Conservation (phyloP, 2,113 vertebrate genomes). For the Cyprinus carpio region DNA sequence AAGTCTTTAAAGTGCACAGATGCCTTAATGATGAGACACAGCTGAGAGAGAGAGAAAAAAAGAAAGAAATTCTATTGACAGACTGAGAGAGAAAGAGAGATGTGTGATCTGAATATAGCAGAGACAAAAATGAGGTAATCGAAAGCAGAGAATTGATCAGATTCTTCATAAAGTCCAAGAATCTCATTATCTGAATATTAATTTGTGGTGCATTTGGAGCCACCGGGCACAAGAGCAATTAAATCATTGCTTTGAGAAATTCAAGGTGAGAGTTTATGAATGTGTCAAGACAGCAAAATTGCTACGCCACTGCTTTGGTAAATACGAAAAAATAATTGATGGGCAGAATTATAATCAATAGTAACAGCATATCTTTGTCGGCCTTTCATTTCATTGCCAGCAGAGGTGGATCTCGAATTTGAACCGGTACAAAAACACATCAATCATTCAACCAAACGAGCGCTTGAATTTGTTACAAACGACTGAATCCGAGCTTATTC, state of each 20-base stretch:
- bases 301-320: neutral
- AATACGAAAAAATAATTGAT: neutral
- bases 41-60: neutral
- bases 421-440: neutral
- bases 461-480: neutral
- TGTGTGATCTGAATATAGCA: conserved; percentile 46
- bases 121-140: conserved; percentile 45
- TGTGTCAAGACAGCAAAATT: conserved; percentile 22
- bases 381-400: neutral
- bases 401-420: neutral
- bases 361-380: neutral
- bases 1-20: neutral
- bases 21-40: neutral
- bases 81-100: conserved; percentile 13
- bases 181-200: conserved; percentile 55
- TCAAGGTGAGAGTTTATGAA: conserved; percentile 16
- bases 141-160: conserved; percentile 46
- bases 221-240: neutral
- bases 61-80: neutral
- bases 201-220: conserved; percentile 29
- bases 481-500: neutral
- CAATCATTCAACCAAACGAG: neutral
- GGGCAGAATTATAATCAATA: conserved; percentile 7
- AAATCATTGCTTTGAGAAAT: neutral
- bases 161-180: conserved; percentile 37